phyloP scores from a whole-genome alignment of 2,113 vertebrate species.

The Mustelus asterias region DNA sequence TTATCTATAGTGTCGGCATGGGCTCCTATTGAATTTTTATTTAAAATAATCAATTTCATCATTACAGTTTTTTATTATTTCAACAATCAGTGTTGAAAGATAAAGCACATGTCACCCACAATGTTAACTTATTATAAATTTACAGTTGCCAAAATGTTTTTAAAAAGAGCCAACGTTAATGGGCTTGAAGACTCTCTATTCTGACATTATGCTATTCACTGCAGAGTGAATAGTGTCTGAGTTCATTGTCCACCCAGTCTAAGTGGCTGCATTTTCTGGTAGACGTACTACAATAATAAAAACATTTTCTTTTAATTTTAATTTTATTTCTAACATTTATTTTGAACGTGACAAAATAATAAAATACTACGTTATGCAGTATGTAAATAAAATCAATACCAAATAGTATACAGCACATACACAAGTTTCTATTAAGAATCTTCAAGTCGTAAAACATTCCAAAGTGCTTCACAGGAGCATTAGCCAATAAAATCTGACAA shows the following conservation, averaged over 20 bases:
- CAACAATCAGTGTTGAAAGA: not conserved
- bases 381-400: too few species aligned
- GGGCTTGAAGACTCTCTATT: not conserved
- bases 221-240: not conserved
- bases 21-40: not conserved
- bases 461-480: not conserved
- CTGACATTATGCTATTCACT: not conserved
- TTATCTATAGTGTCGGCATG: too few species aligned
- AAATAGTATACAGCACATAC: too few species aligned
- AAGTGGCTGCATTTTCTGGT: not conserved
- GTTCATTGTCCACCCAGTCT: not conserved
- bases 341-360: too few species aligned
- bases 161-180: not conserved
- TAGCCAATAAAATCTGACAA: not conserved
- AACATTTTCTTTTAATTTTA: too few species aligned
- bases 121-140: not conserved
- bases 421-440: not conserved
- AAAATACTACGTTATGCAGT: too few species aligned
- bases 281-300: not conserved
- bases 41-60: not conserved
- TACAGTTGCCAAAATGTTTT: not conserved
- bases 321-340: too few species aligned
- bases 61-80: not conserved
- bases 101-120: not conserved
- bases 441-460: too few species aligned